These are phyloP conservation scores for Apodemus agrarius DNA, from an alignment of 2,797 vertebrate genomes.

Conservation along the genomic window DNA sequence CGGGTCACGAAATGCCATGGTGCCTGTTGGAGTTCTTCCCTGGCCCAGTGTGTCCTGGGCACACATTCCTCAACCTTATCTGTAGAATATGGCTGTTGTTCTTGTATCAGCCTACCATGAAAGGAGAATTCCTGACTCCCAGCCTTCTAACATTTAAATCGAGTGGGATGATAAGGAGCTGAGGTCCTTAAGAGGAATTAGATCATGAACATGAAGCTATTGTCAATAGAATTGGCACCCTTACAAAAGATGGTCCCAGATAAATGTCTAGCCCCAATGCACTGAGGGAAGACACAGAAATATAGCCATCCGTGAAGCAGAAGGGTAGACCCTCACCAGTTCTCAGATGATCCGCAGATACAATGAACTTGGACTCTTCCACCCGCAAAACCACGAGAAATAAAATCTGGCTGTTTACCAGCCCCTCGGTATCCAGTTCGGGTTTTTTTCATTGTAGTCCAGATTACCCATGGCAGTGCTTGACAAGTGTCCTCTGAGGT, in stretches of 20 bases:
- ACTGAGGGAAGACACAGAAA: neutral
- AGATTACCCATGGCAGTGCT: neutral
- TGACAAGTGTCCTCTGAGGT: neutral
- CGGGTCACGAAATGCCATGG: neutral
- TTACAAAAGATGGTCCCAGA: neutral
- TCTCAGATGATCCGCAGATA: neutral
- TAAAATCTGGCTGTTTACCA: neutral
- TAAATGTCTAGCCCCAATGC: neutral
- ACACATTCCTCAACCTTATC: neutral
- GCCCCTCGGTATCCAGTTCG: no score
- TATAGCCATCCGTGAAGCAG: neutral
- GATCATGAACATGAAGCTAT: neutral
- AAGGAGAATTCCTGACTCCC: neutral
- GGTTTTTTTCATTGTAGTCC: neutral
- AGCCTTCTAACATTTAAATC: neutral
- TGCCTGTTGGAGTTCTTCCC: neutral
- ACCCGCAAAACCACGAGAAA: neutral
- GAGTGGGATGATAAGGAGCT: neutral
- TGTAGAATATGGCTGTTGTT: neutral
- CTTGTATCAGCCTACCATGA: neutral
- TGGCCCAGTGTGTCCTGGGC: neutral
- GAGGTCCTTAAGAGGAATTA: neutral
- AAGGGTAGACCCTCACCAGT: no score
- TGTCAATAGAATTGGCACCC: neutral
- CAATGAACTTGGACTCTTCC: neutral